Evolutionary conservation across 2,888 invertebrate species (phyloP).

Genomic region (Laspeyria flexula): DNA sequence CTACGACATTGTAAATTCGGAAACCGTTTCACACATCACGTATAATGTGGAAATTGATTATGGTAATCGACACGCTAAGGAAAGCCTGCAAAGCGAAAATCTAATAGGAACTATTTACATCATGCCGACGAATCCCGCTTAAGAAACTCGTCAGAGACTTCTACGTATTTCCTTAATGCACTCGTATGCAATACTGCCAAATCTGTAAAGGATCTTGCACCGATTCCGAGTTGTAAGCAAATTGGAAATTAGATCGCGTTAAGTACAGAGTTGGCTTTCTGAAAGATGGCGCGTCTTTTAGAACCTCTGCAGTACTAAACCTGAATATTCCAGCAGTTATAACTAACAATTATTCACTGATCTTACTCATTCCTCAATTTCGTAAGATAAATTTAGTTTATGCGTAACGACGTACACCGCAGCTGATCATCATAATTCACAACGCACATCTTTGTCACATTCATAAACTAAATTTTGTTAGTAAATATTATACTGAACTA

Average conservation of each 20-base stretch:
- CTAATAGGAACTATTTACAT: constrained; percentile 18
- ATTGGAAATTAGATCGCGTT: constrained; percentile 42
- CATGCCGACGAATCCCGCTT: constrained; percentile 11
- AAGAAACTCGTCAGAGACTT: constrained; percentile 31
- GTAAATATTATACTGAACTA: constrained; percentile 3
- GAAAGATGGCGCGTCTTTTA: no score
- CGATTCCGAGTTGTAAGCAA: constrained; percentile 37
- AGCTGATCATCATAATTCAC: constrained; percentile 37
- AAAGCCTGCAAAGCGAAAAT: constrained; percentile 8
- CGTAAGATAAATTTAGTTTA: constrained; percentile 36
- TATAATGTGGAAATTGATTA: constrained; percentile 13
- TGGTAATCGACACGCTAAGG: constrained; percentile 6
- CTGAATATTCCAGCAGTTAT: constrained; percentile 13
- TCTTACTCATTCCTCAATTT: constrained; percentile 38
- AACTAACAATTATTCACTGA: constrained; percentile 28
- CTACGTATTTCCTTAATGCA: constrained; percentile 41
- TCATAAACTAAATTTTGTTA: constrained; percentile 6
- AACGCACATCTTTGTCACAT: constrained; percentile 12
- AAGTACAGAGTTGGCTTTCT: constrained; percentile 35
- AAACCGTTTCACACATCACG: constrained; percentile 6
- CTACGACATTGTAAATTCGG: neutral
- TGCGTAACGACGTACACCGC: constrained; percentile 26
- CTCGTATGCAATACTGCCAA: constrained; percentile 37
- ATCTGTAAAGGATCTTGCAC: constrained; percentile 38
- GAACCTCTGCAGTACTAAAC: no score